Conservation (phyloP, 2,888 invertebrate species). For the Scaptomyza cyrtandrae region DNA sequence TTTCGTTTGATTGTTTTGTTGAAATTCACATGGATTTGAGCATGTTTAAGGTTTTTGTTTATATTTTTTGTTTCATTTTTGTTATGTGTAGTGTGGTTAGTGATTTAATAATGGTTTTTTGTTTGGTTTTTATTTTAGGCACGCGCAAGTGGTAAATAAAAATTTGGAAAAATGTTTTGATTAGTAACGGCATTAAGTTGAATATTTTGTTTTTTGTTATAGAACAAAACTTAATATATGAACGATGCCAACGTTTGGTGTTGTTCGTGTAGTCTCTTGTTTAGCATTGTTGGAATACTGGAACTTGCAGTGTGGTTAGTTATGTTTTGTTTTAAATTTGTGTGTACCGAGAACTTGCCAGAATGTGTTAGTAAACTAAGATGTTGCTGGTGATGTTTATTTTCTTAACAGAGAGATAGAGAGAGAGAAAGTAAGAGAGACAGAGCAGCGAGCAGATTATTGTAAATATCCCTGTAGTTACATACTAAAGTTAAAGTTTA, state of each 20-base stretch:
- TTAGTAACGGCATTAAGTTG: conserved; percentile 66
- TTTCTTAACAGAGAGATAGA: conserved; percentile 14
- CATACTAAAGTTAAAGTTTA: conserved; percentile 32
- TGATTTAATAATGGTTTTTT: conserved; percentile 43
- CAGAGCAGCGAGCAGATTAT: conserved; percentile 13
- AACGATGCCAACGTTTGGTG: conserved; percentile 31
- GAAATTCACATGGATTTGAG: conserved; percentile 56
- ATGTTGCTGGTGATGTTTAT: conserved; percentile 20
- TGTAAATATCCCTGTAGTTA: conserved; percentile 23
- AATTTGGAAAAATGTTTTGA: conserved; percentile 77
- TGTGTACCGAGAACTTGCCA: conserved; percentile 41
- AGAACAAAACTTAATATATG: conserved; percentile 27
- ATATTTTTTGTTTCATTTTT: conserved; percentile 29
- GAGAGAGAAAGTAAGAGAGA: conserved; percentile 10
- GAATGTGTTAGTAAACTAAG: conserved; percentile 59
- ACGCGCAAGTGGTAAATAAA: conserved; percentile 51
- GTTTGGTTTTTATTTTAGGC: conserved; percentile 24
- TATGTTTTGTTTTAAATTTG: conserved; percentile 15
- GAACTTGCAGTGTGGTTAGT: conserved; percentile 54
- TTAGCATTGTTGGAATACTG: conserved; percentile 39
- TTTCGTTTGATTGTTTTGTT: conserved; percentile 60
- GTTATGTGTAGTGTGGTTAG: conserved; percentile 60
- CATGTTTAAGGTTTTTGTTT: conserved; percentile 41
- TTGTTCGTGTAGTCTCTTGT: conserved; percentile 26
- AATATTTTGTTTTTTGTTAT: conserved; percentile 9